phyloP scores from a whole-genome alignment of 2,113 vertebrate genomes.

The Dinomys branickii region DNA sequence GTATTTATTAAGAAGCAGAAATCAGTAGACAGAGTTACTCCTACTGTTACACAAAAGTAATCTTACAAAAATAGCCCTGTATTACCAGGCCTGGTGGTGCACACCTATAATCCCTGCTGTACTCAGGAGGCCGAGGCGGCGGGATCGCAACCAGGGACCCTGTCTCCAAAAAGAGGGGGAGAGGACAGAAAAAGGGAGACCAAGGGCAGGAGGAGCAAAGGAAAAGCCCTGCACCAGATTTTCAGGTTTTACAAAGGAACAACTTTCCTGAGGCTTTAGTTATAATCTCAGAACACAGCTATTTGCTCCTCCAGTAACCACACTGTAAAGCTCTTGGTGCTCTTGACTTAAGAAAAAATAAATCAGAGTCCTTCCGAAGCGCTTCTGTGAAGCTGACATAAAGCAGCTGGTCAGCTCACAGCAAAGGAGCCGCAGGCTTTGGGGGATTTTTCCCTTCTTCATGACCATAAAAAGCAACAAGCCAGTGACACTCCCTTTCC shows the following conservation, averaged over 20 bases:
- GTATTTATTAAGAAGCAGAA: neutral
- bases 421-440: slow-evolving; percentile 65
- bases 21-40: neutral
- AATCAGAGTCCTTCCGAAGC: slow-evolving; percentile 40
- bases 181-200: too few species aligned
- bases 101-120: neutral
- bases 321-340: slow-evolving; percentile 14
- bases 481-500: slow-evolving; percentile 61
- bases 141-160: too few species aligned
- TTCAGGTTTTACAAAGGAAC: slow-evolving; percentile 16
- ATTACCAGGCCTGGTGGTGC: neutral
- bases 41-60: neutral
- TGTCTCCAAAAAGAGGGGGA: too few species aligned
- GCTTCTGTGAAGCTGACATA: slow-evolving; percentile 67
- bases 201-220: neutral
- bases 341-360: slow-evolving; percentile 65
- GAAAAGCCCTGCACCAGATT: neutral
- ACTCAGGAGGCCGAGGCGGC: too few species aligned
- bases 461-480: slow-evolving; percentile 81
- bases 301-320: slow-evolving; percentile 59
- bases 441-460: slow-evolving; percentile 73
- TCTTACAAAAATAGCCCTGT: neutral
- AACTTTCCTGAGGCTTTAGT: slow-evolving; percentile 12
- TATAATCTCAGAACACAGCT: slow-evolving; percentile 18
- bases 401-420: slow-evolving; percentile 71